Base-by-base conservation (phyloP, 35 echinoderm and acorn worm species). In the Lytechinus pictus region DNA sequence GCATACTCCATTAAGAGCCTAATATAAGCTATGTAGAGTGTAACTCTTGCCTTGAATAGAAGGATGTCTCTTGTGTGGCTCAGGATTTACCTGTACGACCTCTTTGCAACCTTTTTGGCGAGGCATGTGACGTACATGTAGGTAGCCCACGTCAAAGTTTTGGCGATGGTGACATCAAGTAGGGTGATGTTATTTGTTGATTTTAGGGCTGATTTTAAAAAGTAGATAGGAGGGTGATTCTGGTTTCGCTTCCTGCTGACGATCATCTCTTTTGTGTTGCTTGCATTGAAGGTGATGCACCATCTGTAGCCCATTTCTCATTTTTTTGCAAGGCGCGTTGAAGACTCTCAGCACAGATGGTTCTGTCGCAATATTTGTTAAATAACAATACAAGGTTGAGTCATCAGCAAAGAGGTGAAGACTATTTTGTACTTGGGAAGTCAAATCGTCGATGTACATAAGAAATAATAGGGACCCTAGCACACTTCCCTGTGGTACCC, bases 181-280 rank as follows among this genome's bases (percentile, higher is more conserved):
- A 94, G 92, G 54, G 92, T 94, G 27, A 94, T 94, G 9, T 27
- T 51, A 11, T 54, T 10, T 51, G 92, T 94, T 52, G 52, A 9
- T 55, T 94, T 28, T 94, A 52, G 13, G 13, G 66, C 66, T 10
- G 66, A 79, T 10, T 79, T 94, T 54, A 94, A 7, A 54, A 94
- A 94, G 92, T 52, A 94, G 92, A 94, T 28, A 52, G 52, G 92
- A 79, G 92, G 92, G 52, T 94, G 92, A 27, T 94, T 94, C 52
- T 94, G 92, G 92, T 94, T 79, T 24, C 92, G 13, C 92, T 94
- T 54, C 12, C 92, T 94, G 9, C 92, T 12, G 92, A 52, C 55
- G 27, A 10, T 12, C 52, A 10, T 52, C 27, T 54, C 27, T 94
- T 94, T 9, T 52, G 54, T 52, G 92, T n/a, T n/a, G n/a, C n/a